A percentile compares a stretch with the other conserved stretches of the same genome.
phyloP scores from a whole-genome alignment of 2,888 invertebrate genomes.

The Acanthopleura granulata region DNA sequence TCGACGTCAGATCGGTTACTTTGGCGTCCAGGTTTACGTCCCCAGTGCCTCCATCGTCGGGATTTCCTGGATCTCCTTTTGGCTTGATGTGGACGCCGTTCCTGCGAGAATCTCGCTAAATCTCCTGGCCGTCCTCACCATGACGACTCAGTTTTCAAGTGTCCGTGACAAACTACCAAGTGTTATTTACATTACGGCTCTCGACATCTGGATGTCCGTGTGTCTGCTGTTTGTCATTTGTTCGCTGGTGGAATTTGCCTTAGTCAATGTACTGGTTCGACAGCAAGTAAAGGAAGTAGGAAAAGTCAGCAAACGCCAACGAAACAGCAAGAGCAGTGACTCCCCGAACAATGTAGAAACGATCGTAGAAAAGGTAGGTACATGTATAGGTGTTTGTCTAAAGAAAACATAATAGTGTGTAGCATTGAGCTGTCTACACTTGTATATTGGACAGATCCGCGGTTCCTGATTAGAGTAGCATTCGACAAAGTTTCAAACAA shows the following conservation, averaged over 20 bases:
- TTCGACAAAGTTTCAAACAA: too few species aligned
- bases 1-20: conserved; percentile 86
- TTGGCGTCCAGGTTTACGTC: conserved; percentile 92
- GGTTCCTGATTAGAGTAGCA: too few species aligned
- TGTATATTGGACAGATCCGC: too few species aligned
- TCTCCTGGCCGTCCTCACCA: conserved; percentile 81
- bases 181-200: conserved; percentile 9
- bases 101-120: conserved; percentile 90
- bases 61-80: conserved; percentile 97
- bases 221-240: conserved; percentile 15
- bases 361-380: conserved; percentile 2
- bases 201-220: conserved; percentile 14
- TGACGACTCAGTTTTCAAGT: conserved; percentile 91
- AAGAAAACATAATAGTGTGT: too few species aligned
- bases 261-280: conserved; percentile 15
- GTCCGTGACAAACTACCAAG: conserved; percentile 9
- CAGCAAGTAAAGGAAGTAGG: background rate
- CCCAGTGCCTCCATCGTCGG: conserved; percentile 92
- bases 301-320: background rate
- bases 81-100: conserved; percentile 88
- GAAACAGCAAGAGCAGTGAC: background rate
- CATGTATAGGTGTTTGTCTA: too few species aligned
- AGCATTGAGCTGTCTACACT: too few species aligned
- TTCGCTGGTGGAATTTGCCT: conserved; percentile 13
- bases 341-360: background rate